phyloP scores from a whole-genome alignment of 2,888 invertebrate species.

The Cataglyphis livida region DNA sequence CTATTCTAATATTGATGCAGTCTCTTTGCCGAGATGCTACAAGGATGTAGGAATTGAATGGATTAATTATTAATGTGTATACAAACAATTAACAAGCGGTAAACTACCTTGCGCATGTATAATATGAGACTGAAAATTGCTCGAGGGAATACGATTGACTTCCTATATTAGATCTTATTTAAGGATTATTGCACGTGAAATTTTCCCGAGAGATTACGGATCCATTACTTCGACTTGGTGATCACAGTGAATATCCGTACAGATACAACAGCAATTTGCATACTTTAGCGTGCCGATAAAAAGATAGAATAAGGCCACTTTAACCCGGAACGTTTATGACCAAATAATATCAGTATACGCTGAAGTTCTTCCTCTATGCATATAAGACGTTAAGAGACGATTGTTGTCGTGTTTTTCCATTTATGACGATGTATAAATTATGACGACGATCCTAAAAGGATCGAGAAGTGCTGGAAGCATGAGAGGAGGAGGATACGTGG shows the following conservation, averaged over 20 bases:
- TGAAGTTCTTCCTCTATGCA: not conserved
- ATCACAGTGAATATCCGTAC: not conserved
- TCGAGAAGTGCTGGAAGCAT: not conserved
- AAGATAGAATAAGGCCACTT: constrained; percentile 39
- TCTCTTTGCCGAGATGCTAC: constrained; percentile 15
- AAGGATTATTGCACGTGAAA: constrained; percentile 11
- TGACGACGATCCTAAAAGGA: constrained; percentile 22
- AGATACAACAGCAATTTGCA: constrained; percentile 32
- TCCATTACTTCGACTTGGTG: constrained; percentile 33
- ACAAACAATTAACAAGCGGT: constrained; percentile 16
- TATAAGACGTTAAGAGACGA: constrained; percentile 7
- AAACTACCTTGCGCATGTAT: not conserved
- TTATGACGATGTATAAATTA: constrained; percentile 40
- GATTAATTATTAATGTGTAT: constrained; percentile 45
- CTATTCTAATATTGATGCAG: not conserved
- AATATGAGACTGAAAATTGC: not conserved
- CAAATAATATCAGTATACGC: constrained; percentile 54
- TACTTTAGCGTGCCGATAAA: constrained; percentile 43
- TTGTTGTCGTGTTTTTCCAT: constrained; percentile 33
- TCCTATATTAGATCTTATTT: constrained; percentile 36
- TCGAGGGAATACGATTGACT: not conserved
- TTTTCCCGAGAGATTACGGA: constrained; percentile 39
- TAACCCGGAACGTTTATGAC: constrained; percentile 49
- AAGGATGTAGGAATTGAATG: constrained; percentile 12
- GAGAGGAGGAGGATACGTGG: not conserved